These are phyloP conservation scores for Microchrysa polita DNA, from an alignment of 2,888 invertebrate species.

Conservation along the genomic window DNA sequence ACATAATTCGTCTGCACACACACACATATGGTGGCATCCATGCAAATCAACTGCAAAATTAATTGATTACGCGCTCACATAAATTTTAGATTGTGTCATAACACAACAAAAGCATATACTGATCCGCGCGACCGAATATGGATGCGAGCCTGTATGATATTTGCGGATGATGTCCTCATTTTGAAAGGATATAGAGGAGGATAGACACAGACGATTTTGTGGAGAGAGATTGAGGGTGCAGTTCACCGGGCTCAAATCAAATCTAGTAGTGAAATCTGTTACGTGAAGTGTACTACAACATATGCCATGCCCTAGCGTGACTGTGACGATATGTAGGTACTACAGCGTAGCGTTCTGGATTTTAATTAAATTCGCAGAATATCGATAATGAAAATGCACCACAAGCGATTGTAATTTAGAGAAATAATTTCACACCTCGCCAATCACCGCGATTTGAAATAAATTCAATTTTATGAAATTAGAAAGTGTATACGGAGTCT, in stretches of 20 bases:
- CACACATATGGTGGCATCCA: neutral
- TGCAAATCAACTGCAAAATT: constrained; percentile 9
- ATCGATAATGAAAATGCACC: neutral
- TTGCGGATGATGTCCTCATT: too few relatives aligned
- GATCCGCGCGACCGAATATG: too few relatives aligned
- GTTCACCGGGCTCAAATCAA: neutral
- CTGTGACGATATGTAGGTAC: neutral
- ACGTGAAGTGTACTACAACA: neutral
- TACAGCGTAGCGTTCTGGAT: neutral
- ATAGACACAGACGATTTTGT: neutral
- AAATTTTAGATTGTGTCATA: neutral
- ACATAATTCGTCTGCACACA: too few relatives aligned
- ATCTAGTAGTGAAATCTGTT: neutral
- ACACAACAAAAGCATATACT: neutral
- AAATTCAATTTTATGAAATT: too few relatives aligned
- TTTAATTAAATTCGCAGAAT: constrained; percentile 2
- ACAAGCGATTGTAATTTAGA: neutral
- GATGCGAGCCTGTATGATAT: neutral
- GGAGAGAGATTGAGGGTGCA: neutral
- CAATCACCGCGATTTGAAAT: too few relatives aligned
- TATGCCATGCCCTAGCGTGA: too few relatives aligned
- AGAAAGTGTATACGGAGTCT: too few relatives aligned
- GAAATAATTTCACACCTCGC: constrained; percentile 22
- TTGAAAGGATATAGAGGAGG: neutral
- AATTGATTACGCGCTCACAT: constrained; percentile 1